Evolutionary conservation across 2,113 vertebrate species (phyloP), one percentile per base, ranked within the genome.

Genomic region (Lepus americanus): DNA sequence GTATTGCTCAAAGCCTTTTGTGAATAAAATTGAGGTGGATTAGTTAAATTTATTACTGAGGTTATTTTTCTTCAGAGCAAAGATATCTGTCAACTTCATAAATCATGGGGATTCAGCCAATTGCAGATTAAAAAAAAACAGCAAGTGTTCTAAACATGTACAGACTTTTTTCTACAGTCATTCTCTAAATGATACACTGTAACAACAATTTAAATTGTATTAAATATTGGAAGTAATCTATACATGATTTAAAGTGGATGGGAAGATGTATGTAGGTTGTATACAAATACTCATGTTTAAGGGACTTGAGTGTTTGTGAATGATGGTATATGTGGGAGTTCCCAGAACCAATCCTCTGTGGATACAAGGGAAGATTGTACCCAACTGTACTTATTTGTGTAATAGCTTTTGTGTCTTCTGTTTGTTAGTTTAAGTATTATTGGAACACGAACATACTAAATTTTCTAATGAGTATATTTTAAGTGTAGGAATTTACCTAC

Each of bases 391-490:
- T 59, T 87, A 87, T 23, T 49, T 67, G 53, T 51, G n/a, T 94
- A 88, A 79, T 44, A 90, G 59, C 92, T 92, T 94, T 78, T 67
- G 49, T 82, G 27, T 87, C 19, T 80, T 33, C 27, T 72, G 0
- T 89, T 92, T 29, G 76, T 88, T 87, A 67, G 19, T 86, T 78
- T 70, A 89, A 70, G 64, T 86, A 59, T 67, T 23, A 95, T 81
- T 36, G 74, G 78, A 83, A 77, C 88, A 59, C 91, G 55, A 59
- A 16, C n/a, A 78, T 69, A 27, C 63, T 55, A 70, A 53, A 23
- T 91, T 93, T 93, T 3, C 36, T 87, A 27, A 49, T 92, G 59
- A 85, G 13, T 72, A 3, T 92, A 88, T 90, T 94, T 92, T 90
- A 66, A 1, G 55, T 72, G 7, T 90, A 90, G 31, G 17, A 82